These are phyloP conservation scores for Graptemys geographica DNA, from an alignment of 2,797 vertebrate genomes.

Conservation along the genomic window DNA sequence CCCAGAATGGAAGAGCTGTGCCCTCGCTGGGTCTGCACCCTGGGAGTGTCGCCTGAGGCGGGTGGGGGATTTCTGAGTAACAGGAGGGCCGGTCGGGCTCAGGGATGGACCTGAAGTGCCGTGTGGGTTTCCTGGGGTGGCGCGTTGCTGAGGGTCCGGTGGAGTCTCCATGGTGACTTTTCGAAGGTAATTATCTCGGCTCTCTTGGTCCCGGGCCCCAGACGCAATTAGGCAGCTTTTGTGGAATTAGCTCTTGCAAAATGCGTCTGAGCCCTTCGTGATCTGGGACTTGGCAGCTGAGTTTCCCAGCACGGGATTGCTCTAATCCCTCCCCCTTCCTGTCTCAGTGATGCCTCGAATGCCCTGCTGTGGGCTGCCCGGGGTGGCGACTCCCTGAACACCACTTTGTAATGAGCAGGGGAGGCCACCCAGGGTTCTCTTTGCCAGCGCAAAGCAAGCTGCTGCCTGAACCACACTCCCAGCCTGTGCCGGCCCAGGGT, in stretches of 20 bases:
- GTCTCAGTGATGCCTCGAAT: background rate
- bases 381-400: background rate
- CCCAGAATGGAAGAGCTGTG: background rate
- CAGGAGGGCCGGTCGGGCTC: background rate
- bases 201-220: background rate
- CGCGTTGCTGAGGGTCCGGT: background rate
- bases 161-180: background rate
- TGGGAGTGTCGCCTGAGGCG: no score
- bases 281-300: background rate
- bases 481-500: background rate
- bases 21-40: background rate
- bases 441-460: background rate
- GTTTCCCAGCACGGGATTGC: background rate
- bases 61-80: no score
- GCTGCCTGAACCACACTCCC: background rate
- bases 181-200: background rate
- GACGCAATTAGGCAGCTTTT: background rate
- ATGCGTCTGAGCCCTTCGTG: background rate
- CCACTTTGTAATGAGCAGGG: background rate
- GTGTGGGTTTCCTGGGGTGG: rapidly evolving
- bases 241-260: constrained; percentile 20
- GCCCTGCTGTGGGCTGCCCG: background rate
- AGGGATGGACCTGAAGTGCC: rapidly evolving
- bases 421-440: background rate
- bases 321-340: background rate